Conservation (phyloP, 2,888 invertebrate genomes). For the Halocaridina rubra region DNA sequence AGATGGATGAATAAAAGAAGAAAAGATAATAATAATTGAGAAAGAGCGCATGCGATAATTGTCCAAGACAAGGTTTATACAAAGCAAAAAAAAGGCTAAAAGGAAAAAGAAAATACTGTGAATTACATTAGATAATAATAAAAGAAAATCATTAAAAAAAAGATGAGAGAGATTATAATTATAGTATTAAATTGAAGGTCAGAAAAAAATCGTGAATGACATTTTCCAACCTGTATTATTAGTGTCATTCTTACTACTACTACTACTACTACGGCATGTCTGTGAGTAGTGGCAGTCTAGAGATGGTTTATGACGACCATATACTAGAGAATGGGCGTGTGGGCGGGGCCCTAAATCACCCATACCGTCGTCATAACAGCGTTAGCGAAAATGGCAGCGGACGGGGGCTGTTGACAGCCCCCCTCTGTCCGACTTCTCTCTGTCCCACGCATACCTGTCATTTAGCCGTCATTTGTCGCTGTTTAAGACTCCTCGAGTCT, state of each 20-base stretch:
- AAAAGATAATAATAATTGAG: no score
- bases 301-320: slow-evolving; percentile 39
- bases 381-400: background rate
- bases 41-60: no score
- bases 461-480: slow-evolving; percentile 58
- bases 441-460: slow-evolving; percentile 53
- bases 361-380: background rate
- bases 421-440: slow-evolving; percentile 48
- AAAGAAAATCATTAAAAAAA: no score
- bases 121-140: background rate
- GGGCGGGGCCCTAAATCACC: background rate
- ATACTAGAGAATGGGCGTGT: slow-evolving; percentile 22
- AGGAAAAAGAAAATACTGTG: background rate
- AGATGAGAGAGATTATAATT: no score
- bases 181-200: no score
- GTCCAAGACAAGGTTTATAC: no score
- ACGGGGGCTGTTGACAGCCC: slow-evolving; percentile 12
- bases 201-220: no score
- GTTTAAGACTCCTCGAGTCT: slow-evolving; percentile 50
- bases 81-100: no score
- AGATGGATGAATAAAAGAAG: no score
- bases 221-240: no score
- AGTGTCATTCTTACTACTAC: no score
- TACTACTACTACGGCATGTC: background rate
- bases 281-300: background rate